Evolutionary conservation across 2,113 vertebrate genomes (phyloP), one percentile per base, ranked within the genome.

Genomic region (Amphiprion ocellaris): DNA sequence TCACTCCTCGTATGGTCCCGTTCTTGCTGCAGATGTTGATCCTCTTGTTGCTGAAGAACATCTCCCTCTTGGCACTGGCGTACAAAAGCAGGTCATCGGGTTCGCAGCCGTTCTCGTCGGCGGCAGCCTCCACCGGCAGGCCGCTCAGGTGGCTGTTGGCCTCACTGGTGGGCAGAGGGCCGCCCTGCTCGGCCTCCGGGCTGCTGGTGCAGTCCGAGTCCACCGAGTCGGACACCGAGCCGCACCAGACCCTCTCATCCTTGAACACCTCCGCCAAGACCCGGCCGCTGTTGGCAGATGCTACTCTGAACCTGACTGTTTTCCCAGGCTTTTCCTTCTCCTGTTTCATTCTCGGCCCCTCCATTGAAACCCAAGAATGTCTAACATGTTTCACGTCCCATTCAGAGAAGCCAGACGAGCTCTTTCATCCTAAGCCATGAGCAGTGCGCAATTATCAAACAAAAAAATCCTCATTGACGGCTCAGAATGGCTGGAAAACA

Each of bases 11-110:
- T 37, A 99, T 94, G 41, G 98, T 99, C 63, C 98, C 98, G 1
- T 99, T 99, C 94, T 99, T 99, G 93, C 98, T 99, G 91, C 98
- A 95, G 90, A 99, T 99, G 82, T 99, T 97, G 90, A 99, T 93
- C 81, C 98, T 87, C 82, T 96, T 97, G 50, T 95, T 95, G 65
- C 94, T 96, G 87, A 98, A 98, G 1, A 94, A 85, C 83, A 88
- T 94, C 79, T 98, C 95, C 26, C 96, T 96, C 73, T 95, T 90
- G 52, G 95, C 95, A 90, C 96, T 96, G 10, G 97, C 96, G 26
- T 98, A 94, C 77, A 96, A 84, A 65, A 99, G 95, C 94, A 98
- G 82, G 74, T 96, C 96, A 0, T 98, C 98, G 0, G 93, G 94
- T 50, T 98, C 96, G 0, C 91, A 91, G 33, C 93, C 96, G 0